These are phyloP conservation scores for Mandrillus leucophaeus DNA, from an alignment of 2,113 vertebrate species.

Conservation along the genomic window DNA sequence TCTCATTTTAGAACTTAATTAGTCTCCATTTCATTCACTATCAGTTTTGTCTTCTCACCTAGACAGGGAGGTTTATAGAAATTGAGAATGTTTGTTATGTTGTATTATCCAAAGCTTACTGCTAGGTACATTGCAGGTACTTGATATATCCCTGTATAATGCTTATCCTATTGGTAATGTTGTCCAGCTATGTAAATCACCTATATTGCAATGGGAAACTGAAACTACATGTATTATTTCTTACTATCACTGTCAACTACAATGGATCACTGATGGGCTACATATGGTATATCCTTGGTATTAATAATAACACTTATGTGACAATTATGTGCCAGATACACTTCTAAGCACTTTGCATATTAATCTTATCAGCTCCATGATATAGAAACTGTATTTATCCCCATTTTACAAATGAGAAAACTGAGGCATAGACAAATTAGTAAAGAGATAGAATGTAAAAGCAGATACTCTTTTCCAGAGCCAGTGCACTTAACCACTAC, in stretches of 20 bases:
- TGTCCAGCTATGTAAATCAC: neutral
- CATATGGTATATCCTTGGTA: neutral
- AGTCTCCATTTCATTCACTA: neutral
- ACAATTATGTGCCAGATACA: neutral
- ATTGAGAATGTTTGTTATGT: neutral
- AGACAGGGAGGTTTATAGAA: neutral
- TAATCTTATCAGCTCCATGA: neutral
- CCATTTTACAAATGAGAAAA: neutral
- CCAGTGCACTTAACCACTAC: neutral
- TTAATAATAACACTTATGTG: neutral
- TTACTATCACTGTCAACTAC: neutral
- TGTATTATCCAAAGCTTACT: neutral
- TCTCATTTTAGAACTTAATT: neutral
- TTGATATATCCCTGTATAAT: neutral
- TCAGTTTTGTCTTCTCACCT: neutral
- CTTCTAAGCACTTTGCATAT: conserved; percentile 14
- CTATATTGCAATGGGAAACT: neutral
- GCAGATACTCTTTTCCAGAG: neutral
- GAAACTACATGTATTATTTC: neutral
- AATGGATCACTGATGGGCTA: neutral
- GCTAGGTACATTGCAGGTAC: neutral
- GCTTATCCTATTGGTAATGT: neutral
- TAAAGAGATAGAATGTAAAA: neutral
- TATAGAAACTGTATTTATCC: neutral
- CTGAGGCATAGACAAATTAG: neutral